Base-by-base conservation (phyloP, 2,113 vertebrate species). In the Hypomesus transpacificus region DNA sequence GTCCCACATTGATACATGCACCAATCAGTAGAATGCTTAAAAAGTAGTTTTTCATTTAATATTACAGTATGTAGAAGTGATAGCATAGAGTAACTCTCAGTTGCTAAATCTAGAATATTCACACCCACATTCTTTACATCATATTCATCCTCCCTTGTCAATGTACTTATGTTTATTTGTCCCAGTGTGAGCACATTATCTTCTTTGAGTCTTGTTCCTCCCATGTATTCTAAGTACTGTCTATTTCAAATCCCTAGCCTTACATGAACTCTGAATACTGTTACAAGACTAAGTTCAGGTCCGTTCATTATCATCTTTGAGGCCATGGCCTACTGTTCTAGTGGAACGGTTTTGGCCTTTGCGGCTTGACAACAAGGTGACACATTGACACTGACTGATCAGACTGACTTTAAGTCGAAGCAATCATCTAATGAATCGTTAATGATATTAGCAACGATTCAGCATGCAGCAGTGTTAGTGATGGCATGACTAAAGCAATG, bases 351-450 rank as follows among this genome's bases (percentile, higher is more conserved):
- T 28, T 63, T 76, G 59, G 14, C 59, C 51, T 75, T 57, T 39
- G 65, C 18, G 34, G 9, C 80, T 71, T 69, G 79, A 22, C 66
- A 78, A 82, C 67, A 71, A 64, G 67, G 79, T 14, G 20, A n/a
- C 71, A 59, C 80, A 3, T 18, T 20, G 28, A 13, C 70, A 82
- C 80, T 78, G 79, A 71, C 76, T 80, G 68, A 67, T 85, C 82
- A 82, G 64, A 80, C 70, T 78, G 59, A 75, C 81, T 83, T 80
- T 75, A 66, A 84, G 73, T 84, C 84, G 82, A 77, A 78, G 77
- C 79, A 82, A 79, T 72, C 71, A 61, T 82, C 78, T 75, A 81
- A 79, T 46, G 66, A 74, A 64, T 67, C 56, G 73, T 59, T 82
- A 82, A 78, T 86, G 67, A 74, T 78, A 73, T 86, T 82, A 83